A percentile compares a stretch with the other conserved stretches of the same genome.
Evolutionary conservation across 37 sponge, comb jelly and placozoan species (phyloP).

Genomic region (Eunapius fragilis): DNA sequence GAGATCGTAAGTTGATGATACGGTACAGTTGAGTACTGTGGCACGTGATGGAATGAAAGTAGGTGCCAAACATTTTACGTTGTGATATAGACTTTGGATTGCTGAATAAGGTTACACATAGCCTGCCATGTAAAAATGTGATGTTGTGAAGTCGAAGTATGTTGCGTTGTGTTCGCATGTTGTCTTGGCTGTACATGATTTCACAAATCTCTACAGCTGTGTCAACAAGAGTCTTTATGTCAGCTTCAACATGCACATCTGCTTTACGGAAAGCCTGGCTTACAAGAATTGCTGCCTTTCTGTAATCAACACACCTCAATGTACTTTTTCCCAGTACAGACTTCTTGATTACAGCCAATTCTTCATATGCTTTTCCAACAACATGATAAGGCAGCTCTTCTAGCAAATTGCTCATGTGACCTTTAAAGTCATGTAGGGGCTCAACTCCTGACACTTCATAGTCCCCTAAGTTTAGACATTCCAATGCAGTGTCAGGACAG

Average conservation of each 20-base stretch:
- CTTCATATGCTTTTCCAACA: background rate
- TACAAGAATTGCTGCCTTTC: constrained; percentile 7
- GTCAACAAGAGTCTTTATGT: background rate
- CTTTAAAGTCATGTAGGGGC: constrained; percentile 27
- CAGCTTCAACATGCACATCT: background rate
- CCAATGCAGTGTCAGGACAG: background rate
- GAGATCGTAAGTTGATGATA: background rate
- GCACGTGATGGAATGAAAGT: constrained; percentile 23
- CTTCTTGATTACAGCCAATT: background rate
- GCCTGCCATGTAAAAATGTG: constrained; percentile 3
- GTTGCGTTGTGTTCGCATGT: background rate
- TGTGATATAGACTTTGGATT: too few relatives aligned
- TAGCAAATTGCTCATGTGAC: constrained; percentile 15
- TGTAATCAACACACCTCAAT: background rate
- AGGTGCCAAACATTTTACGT: constrained; percentile 4
- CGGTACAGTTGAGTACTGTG: too few relatives aligned
- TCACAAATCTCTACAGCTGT: constrained; percentile 22
- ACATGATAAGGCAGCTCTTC: background rate
- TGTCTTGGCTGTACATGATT: constrained; percentile 2
- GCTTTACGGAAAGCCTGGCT: background rate
- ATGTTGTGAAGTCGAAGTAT: constrained; percentile 20
- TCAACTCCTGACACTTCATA: constrained; percentile 30
- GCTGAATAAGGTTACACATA: too few relatives aligned
- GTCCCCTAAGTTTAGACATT: background rate
- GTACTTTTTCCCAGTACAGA: constrained; percentile 9